phyloP scores from a whole-genome alignment of 1,140 invertebrate genomes.

The Caenorhabditis inopinata region DNA sequence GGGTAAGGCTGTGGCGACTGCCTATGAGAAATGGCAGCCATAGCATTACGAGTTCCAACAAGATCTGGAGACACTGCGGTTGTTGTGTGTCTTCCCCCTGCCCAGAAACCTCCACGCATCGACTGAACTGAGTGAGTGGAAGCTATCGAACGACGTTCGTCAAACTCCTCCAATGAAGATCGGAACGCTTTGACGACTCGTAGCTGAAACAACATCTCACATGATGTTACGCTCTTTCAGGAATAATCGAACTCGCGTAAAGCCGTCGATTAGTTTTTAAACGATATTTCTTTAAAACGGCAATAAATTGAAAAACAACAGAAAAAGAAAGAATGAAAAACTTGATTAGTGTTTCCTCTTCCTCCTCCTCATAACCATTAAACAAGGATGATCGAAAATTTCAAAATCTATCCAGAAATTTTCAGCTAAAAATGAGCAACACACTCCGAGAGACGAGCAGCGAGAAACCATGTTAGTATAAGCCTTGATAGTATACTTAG shows the following conservation, averaged over 20 bases:
- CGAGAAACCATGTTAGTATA: constrained; percentile 15
- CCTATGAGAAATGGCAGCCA: constrained; percentile 52
- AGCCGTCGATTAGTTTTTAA: neutral
- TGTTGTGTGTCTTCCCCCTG: constrained; percentile 15
- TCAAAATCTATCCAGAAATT: neutral
- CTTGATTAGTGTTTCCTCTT: neutral
- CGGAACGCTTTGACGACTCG: constrained; percentile 99
- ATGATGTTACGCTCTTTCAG: too few species aligned
- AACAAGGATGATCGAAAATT: neutral
- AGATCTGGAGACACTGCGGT: constrained; percentile 37
- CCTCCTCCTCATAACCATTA: neutral
- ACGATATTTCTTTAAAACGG: neutral
- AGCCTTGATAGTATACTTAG: neutral
- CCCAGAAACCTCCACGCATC: constrained; percentile 58
- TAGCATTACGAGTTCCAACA: constrained; percentile 21
- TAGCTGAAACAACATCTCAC: constrained; percentile 73
- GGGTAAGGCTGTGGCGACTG: constrained; percentile 61
- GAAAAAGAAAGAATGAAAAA: neutral
- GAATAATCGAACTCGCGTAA: too few species aligned
- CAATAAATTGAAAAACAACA: neutral
- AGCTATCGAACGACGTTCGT: constrained; percentile 84
- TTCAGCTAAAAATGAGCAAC: constrained; percentile 28
- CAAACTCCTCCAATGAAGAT: constrained; percentile 97
- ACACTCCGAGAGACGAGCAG: constrained; percentile 28
- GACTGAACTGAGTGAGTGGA: constrained; percentile 65